phyloP scores from a whole-genome alignment of 2,113 vertebrate species.

The Podarcis cretensis region DNA sequence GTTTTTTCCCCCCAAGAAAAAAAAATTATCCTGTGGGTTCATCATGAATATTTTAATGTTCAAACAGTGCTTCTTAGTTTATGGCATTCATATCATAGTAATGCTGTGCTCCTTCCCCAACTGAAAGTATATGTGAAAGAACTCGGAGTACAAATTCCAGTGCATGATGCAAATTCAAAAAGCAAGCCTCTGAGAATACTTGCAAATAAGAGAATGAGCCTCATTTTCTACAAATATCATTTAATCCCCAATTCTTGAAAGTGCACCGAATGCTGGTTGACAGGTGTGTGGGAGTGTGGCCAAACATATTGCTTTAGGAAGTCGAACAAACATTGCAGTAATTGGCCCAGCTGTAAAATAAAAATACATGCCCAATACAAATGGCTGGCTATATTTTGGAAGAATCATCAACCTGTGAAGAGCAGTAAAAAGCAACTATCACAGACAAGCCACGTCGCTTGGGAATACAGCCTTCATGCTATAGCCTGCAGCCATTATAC shows the following conservation, averaged over 20 bases:
- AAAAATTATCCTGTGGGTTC: background rate
- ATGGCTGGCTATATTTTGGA: conserved; percentile 7
- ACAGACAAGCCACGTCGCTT: conserved; percentile 17
- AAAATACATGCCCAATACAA: background rate
- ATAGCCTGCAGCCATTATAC: conserved; percentile 18
- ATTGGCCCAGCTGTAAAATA: conserved; percentile 13
- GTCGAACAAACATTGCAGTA: conserved; percentile 16
- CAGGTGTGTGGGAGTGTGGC: background rate
- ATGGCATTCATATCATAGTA: conserved; percentile 54
- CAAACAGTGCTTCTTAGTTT: conserved; percentile 57
- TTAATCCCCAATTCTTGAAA: conserved; percentile 44
- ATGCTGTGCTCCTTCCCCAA: conserved; percentile 43
- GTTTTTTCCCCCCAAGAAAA: background rate
- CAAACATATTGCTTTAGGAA: conserved; percentile 4
- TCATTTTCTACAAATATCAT: conserved; percentile 21
- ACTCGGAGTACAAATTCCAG: conserved; percentile 48
- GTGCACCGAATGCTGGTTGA: conserved; percentile 40
- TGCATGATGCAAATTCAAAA: conserved; percentile 42
- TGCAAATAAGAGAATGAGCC: conserved; percentile 51
- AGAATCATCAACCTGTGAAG: conserved; percentile 6
- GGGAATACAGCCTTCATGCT: conserved; percentile 40
- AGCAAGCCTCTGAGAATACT: conserved; percentile 41
- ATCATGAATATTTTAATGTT: conserved; percentile 38
- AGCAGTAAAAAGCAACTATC: background rate
- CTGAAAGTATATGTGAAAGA: conserved; percentile 54